Percentiles rank a stretch among this genome's conserved stretches.
Evolutionary conservation across 2,888 invertebrate species (phyloP).

Genomic region (Hemithea aestivaria): DNA sequence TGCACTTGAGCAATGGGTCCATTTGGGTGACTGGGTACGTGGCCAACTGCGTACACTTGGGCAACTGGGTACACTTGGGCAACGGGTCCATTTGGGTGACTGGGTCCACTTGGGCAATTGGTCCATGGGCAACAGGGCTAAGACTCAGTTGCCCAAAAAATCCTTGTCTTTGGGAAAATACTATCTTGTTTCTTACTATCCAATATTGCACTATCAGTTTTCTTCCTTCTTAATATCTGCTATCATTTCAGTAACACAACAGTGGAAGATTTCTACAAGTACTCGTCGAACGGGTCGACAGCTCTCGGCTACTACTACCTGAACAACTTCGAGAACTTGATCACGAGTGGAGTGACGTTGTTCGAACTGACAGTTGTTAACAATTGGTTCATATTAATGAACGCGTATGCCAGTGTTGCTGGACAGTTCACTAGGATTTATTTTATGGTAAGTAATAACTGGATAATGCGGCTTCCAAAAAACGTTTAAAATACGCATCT

Average conservation of each 20-base stretch:
- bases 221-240: background rate
- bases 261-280: conserved; percentile 90
- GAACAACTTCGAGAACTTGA: conserved; percentile 89
- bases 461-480: too few species aligned
- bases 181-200: background rate
- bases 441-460: conserved; percentile 83
- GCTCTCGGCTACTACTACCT: conserved; percentile 91
- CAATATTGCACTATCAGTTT: too few species aligned
- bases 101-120: too few species aligned
- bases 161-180: too few species aligned
- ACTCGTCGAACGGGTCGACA: conserved; percentile 82
- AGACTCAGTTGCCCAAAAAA: too few species aligned
- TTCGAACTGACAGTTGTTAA: conserved; percentile 95
- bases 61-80: too few species aligned
- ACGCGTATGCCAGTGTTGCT: conserved; percentile 86
- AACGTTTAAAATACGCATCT: too few species aligned
- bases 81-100: too few species aligned
- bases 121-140: too few species aligned
- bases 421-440: conserved; percentile 88
- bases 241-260: conserved; percentile 84
- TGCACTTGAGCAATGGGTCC: too few species aligned
- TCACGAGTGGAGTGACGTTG: conserved; percentile 88
- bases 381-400: conserved; percentile 96
- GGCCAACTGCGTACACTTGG: too few species aligned
- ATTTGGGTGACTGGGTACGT: too few species aligned